Base-by-base conservation (phyloP, 2,113 vertebrate species). In the Cyanoderma ruficeps region DNA sequence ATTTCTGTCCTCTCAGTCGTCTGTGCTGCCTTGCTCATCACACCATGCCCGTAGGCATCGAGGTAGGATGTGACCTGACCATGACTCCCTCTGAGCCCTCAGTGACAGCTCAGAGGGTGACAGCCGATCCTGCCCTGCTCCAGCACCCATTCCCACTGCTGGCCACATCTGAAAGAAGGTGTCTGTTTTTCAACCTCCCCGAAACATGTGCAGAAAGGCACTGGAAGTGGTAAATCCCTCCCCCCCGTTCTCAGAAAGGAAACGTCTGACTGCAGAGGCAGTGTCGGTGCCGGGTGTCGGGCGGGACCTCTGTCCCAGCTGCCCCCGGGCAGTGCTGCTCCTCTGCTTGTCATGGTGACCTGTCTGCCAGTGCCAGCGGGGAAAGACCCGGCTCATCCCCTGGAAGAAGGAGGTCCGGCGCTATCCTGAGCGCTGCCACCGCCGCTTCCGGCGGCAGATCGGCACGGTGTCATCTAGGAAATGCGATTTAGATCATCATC, bases 401-500 rank as follows among this genome's bases (percentile, higher is more conserved):
- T 64, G 93, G 87, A 68, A 92, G 89, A 64, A 90, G 60, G 33
- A 84, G 83, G 44, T 13, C 47, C 1, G 3, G 61, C 42, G 2
- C 50, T 83, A 42, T 83, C 69, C 94, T 56, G 80, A 86, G 79
- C 11, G 0, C 86, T 86, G 86, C 93, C 87, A 82, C 53, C 3
- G 0, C 74, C 0, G 13, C 74, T 92, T 94, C 94, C 83, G 61
- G 87, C 2, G 0, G 78, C 89, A 46, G 30, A 41, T 74, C 16
- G 2, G 87, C 44, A 9, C 3, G 5, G 30, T 94, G 91, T 93
- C 93, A 94, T 96, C 94, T 68, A 89, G 96, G 94, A 97, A 97
- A 91, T 68, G 80, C 13, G 31, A 81, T 95, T 95, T 94, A 91
- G 72, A 95, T 97, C 94, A 95, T 87, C 89, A 91, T 94, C 91